A percentile compares a stretch with the other conserved stretches of the same genome.
Evolutionary conservation across 1,140 invertebrate species (phyloP).

Genomic region (Bilobella aurantiaca): DNA sequence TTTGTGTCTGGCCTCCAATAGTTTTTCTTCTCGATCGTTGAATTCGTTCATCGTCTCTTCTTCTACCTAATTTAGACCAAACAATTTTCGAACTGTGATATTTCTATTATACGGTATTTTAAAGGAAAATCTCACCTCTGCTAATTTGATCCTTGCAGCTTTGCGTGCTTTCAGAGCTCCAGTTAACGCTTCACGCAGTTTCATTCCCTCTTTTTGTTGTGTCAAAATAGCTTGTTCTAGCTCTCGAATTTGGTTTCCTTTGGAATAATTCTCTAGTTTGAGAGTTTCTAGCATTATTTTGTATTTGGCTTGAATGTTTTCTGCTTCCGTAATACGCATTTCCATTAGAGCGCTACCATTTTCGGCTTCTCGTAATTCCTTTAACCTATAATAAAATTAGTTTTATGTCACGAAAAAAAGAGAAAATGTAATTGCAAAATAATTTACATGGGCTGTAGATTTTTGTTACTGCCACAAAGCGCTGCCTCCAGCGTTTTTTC

Average conservation of each 20-base stretch:
- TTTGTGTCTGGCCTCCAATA: slow-evolving; percentile 22
- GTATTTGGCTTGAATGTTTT: slow-evolving; percentile 30
- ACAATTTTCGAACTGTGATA: no score
- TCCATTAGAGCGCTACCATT: slow-evolving; percentile 27
- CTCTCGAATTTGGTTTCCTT: slow-evolving; percentile 15
- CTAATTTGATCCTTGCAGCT: slow-evolving; percentile 7
- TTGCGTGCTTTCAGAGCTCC: slow-evolving; percentile 24
- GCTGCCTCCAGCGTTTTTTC: neutral
- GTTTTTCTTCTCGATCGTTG: slow-evolving; percentile 25
- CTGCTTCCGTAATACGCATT: slow-evolving; percentile 32
- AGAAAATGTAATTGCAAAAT: neutral
- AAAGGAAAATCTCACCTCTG: no score
- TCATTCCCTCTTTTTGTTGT: slow-evolving; percentile 21
- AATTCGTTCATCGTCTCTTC: slow-evolving; percentile 26
- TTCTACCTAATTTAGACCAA: slow-evolving; percentile 29
- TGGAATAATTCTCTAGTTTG: slow-evolving; percentile 28
- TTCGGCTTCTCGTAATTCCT: slow-evolving; percentile 26
- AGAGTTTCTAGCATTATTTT: slow-evolving; percentile 26
- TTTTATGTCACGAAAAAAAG: neutral
- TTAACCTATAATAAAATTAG: slow-evolving; percentile 15
- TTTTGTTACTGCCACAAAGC: neutral
- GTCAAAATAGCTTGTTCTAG: slow-evolving; percentile 14
- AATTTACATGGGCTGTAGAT: neutral
- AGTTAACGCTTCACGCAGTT: slow-evolving; percentile 14
- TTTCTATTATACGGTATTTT: no score